These are phyloP conservation scores for Schizopygopsis malacanthus DNA, from an alignment of 2,797 vertebrate genomes.

Conservation along the genomic window DNA sequence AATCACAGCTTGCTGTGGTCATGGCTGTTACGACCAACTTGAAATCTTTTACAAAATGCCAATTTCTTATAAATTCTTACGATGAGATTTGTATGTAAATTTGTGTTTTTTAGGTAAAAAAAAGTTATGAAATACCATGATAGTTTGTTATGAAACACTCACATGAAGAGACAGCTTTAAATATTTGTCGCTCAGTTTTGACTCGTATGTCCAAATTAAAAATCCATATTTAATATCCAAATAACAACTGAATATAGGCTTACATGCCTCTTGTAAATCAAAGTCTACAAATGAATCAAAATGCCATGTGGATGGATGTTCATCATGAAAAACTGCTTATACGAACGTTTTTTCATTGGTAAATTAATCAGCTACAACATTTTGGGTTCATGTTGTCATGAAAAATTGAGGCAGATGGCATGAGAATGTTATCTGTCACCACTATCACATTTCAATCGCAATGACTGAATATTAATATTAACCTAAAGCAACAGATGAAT, in stretches of 20 bases:
- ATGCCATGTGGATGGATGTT: background rate
- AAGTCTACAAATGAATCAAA: background rate
- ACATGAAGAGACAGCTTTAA: background rate
- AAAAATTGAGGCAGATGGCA: constrained; percentile 10
- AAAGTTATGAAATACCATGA: background rate
- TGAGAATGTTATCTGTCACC: background rate
- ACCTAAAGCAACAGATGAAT: constrained; percentile 76
- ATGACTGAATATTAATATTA: constrained; percentile 71
- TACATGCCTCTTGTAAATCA: background rate
- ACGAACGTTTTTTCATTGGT: background rate
- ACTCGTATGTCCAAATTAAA: background rate
- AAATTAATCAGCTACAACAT: constrained; percentile 14
- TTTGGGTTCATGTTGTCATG: background rate
- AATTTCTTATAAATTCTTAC: background rate
- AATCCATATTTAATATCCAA: constrained; percentile 5
- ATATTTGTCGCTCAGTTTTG: background rate
- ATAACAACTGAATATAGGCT: background rate
- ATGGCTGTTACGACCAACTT: background rate
- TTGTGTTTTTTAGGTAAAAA: background rate
- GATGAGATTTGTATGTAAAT: background rate
- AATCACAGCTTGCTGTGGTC: background rate
- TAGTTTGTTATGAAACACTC: background rate
- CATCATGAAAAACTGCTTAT: background rate
- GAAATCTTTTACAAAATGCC: background rate
- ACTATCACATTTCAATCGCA: constrained; percentile 30